Evolutionary conservation across 1,140 invertebrate species (phyloP).

Genomic region (Ostrea denselamellosa): DNA sequence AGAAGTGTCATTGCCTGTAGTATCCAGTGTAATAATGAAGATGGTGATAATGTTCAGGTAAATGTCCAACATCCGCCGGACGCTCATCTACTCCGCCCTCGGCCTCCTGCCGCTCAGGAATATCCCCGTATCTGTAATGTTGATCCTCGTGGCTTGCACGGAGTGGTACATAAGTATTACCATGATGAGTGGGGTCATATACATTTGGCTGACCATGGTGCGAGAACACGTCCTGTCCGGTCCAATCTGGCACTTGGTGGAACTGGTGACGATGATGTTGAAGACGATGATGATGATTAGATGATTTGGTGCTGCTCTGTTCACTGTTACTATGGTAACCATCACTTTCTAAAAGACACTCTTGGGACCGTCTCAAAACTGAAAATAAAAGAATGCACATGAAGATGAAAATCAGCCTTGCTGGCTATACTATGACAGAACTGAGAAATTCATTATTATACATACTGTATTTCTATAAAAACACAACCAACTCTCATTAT

Average conservation of each 20-base stretch:
- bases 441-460: too few relatives aligned
- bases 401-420: too few relatives aligned
- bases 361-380: conserved; percentile 43
- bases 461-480: too few relatives aligned
- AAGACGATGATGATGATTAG: conserved; percentile 25
- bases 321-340: conserved; percentile 61
- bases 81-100: conserved; percentile 62
- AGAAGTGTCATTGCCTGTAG: background rate
- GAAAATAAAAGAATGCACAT: background rate
- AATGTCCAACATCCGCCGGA: conserved; percentile 40
- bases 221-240: background rate
- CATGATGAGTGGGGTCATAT: background rate
- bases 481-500: too few relatives aligned
- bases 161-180: background rate
- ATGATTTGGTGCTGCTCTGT: conserved; percentile 51
- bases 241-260: conserved; percentile 17
- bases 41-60: conserved; percentile 48
- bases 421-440: too few relatives aligned
- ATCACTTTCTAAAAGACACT: conserved; percentile 51
- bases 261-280: conserved; percentile 40
- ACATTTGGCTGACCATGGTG: conserved; percentile 39
- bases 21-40: conserved; percentile 46
- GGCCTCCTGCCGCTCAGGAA: conserved; percentile 60
- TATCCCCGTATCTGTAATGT: conserved; percentile 43
- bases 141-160: background rate